Evolutionary conservation across 2,113 vertebrate genomes (phyloP), one percentile per base, ranked within the genome.

Genomic region (Neogale vison): DNA sequence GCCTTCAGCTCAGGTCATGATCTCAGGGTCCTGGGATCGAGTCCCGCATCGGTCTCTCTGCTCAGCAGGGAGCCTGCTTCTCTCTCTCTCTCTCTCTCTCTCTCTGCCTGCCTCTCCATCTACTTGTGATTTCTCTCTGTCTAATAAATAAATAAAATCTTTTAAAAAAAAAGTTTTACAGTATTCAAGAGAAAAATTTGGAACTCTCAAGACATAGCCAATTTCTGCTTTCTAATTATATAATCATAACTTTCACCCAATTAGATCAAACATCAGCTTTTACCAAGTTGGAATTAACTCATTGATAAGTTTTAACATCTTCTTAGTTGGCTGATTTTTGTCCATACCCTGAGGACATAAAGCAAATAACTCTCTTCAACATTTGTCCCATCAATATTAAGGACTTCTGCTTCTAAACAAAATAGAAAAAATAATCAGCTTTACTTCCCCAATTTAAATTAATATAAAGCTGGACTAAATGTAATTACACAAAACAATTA

Each of bases 181-280:
- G 24, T 52, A 39, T 80, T 95, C 67, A 95, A 76, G 77, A 90
- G 24, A 77, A 89, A 96, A 76, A 71, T 89, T 81, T 92, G 76
- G 7, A 92, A 18, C 6, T 31, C 42, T 86, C 13, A 55, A 69
- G 57, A 86, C 23, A 50, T 34, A 71, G n/a, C 50, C 57, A 72
- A 23, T 87, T 76, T 95, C 93, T 95, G 24, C 52, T 79, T 90
- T 88, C 29, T 84, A 55, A 61, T 87, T 4, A 31, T 90, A 18
- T 39, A 72, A 36, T 55, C 39, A 13, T 42, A 61, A 47, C 29
- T 92, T 94, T 95, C 85, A 18, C 34, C 74, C 52, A 72, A 59
- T 86, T 67, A 55, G 29, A 47, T 72, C 42, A 72, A 89, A 77
- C 4, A 94, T 74, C 15, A 45, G 45, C 59, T 90, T 94, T 52